Evolutionary conservation across 35 echinoderm and acorn worm genomes (phyloP), one percentile per base, ranked within the genome.

Genomic region (Holothuria glaberrima): DNA sequence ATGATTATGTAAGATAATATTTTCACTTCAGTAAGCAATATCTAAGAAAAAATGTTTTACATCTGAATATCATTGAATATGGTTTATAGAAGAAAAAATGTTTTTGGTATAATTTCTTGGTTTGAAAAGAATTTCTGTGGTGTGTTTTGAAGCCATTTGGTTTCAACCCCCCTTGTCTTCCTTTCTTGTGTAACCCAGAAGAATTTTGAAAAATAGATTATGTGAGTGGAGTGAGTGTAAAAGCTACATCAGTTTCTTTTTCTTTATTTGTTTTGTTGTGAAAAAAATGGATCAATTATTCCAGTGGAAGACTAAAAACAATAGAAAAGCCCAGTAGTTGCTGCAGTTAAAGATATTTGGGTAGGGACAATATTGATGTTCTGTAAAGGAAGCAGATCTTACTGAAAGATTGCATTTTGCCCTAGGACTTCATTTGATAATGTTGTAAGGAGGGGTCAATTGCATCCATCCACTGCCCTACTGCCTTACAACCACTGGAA

Each of bases 11-110:
- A 54, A 54, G 16, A 54, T 54, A 54, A 12, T 54, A 9, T 48
- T 33, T 74, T 74, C 21, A 78, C 74, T 78, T 78, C 74, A 78
- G 22, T 48, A 48, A 78, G 74, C 74, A 78, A 78, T 78, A 78
- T 78, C 66, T 69, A 48, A 78, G 13, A 50, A 50, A 78, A 78
- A 78, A 52, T 48, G 74, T 78, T 35, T 69, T 54, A 54, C 50
- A 54, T 54, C 50, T 78, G 33, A 78, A 48, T 78, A 78, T 78
- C 44, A 78, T 78, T 78, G 74, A 78, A 78, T 48, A 78, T 78
- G 74, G 74, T 78, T 78, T 78, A 78, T 78, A 78, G 50, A 38
- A 78, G 38, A 74, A 48, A 78, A 48, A 78, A 78, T 50, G 74
- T 78, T 78, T 54, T 54, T 56, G 38, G 21, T 78, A 22, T 78